Percentiles rank a stretch among this genome's conserved stretches.
Evolutionary conservation across 2,888 invertebrate genomes (phyloP).

Genomic region (Perithous albicinctus): DNA sequence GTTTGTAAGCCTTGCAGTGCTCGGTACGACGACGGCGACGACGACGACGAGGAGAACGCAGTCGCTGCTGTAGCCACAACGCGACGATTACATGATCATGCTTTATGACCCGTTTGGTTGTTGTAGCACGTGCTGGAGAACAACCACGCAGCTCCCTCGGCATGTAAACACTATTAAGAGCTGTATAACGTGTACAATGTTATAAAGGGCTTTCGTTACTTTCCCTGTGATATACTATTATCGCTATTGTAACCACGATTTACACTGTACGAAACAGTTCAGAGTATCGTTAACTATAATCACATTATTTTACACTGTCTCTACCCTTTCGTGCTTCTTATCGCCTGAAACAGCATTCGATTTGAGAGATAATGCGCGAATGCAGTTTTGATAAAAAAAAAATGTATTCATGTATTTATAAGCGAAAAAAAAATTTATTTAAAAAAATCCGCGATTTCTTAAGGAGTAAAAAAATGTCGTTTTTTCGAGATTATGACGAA

Average conservation of each 20-base stretch:
- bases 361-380: no score
- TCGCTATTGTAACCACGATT: not conserved
- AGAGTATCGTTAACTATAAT: slow-evolving; percentile 12
- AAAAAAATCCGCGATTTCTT: not conserved
- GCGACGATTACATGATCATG: slow-evolving; percentile 40
- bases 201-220: slow-evolving; percentile 19
- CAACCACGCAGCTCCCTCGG: slow-evolving; percentile 1
- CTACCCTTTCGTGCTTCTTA: not conserved
- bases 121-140: slow-evolving; percentile 28
- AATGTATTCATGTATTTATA: no score
- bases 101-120: slow-evolving; percentile 29
- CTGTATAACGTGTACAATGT: not conserved
- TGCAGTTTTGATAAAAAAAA: no score
- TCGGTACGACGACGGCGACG: slow-evolving; percentile 4
- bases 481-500: not conserved
- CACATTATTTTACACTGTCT: slow-evolving; percentile 10
- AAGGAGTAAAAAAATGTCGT: not conserved
- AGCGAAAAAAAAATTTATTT: no score
- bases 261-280: not conserved
- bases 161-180: slow-evolving; percentile 15
- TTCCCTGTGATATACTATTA: not conserved
- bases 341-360: not conserved
- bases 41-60: slow-evolving; percentile 11
- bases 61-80: slow-evolving; percentile 23
- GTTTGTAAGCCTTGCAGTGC: not conserved